phyloP scores from a whole-genome alignment of 1,140 invertebrate genomes.

The Pseudomyrmex cubaensis region DNA sequence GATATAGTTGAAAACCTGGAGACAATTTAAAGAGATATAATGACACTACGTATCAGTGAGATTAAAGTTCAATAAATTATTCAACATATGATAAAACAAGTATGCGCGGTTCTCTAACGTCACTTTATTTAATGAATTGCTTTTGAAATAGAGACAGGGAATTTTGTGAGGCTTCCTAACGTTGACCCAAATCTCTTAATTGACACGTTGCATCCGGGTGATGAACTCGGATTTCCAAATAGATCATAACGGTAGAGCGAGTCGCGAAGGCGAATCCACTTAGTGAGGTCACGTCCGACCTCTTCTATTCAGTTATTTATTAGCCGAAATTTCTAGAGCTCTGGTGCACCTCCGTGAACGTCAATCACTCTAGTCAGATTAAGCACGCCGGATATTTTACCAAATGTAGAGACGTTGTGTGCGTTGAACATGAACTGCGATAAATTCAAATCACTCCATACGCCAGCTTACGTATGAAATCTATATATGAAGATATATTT shows the following conservation, averaged over 20 bases:
- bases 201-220: conserved; percentile 27
- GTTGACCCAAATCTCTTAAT: conserved; percentile 49
- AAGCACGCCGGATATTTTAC: conserved; percentile 18
- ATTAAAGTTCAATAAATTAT: conserved; percentile 6
- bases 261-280: background rate
- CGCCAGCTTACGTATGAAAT: conserved; percentile 21
- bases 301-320: conserved; percentile 47
- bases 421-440: background rate
- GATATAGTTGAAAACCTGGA: background rate
- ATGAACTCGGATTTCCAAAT: conserved; percentile 29
- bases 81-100: background rate
- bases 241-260: conserved; percentile 7
- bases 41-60: background rate
- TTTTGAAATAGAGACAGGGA: conserved; percentile 17
- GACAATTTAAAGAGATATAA: background rate
- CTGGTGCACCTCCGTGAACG: background rate
- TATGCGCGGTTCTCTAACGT: background rate
- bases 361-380: conserved; percentile 45
- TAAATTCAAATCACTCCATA: conserved; percentile 25
- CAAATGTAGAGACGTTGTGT: background rate
- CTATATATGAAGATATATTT: conserved; percentile 18
- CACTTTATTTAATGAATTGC: background rate
- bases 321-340: conserved; percentile 34
- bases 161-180: background rate
- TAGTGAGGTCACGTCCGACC: background rate